Conservation (phyloP, 2,113 vertebrate species). For the Lipotes vexillifer region DNA sequence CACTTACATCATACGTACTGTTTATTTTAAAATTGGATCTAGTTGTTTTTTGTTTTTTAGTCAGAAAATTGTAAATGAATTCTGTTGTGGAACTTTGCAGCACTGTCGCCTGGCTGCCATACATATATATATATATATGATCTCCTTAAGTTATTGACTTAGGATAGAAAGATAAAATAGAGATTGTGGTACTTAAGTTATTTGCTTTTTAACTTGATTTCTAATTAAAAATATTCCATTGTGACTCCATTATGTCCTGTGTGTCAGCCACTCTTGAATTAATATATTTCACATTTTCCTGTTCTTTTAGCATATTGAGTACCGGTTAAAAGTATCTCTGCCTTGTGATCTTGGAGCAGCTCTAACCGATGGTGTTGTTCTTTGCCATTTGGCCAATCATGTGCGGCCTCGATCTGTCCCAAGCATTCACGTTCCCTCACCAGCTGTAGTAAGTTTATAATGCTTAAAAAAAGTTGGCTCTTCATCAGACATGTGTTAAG, state of each 20-base stretch:
- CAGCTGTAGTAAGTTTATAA: slow-evolving; percentile 91
- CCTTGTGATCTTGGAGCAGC: slow-evolving; percentile 94
- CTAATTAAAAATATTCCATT: neutral
- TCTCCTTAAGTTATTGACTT: neutral
- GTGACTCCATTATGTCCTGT: neutral
- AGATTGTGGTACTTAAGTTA: neutral
- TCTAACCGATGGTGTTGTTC: slow-evolving; percentile 95
- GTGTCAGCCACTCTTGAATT: neutral
- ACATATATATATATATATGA: neutral
- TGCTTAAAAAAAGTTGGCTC: neutral
- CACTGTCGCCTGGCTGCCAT: neutral
- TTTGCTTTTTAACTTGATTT: slow-evolving; percentile 43
- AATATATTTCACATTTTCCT: neutral
- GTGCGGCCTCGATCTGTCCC: slow-evolving; percentile 95
- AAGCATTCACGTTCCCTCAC: slow-evolving; percentile 97
- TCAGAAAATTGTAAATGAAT: neutral
- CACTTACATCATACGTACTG: neutral
- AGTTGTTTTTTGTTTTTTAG: neutral
- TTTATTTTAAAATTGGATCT: slow-evolving; percentile 13
- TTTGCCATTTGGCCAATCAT: slow-evolving; percentile 97
- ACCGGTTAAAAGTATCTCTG: slow-evolving; percentile 92
- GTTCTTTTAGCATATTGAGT: slow-evolving; percentile 89
- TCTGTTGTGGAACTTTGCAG: neutral
- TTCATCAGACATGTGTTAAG: neutral
- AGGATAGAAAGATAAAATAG: neutral